Evolutionary conservation across 2,113 vertebrate genomes (phyloP), one percentile per base, ranked within the genome.

Genomic region (Procavia capensis): DNA sequence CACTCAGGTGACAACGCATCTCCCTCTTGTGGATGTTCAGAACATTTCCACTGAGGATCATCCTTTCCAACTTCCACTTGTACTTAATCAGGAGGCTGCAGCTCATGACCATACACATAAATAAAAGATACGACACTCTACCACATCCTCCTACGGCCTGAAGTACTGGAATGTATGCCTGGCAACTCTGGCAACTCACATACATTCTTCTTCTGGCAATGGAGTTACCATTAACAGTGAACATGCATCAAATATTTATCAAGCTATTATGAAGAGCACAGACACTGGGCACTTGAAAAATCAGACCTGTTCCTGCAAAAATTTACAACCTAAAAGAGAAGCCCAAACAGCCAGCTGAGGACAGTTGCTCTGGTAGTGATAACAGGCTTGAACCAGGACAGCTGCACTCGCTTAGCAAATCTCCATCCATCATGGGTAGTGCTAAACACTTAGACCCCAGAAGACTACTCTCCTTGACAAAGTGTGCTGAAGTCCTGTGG

Each of bases 21-120:
- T 79, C 97, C 96, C 97, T 96, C 96, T 96, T 76, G 95, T 97
- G 97, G 96, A 97, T 43, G 78, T 96, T 70, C 57, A 63, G 36
- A 47, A n/a, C 93, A 96, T 86, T 95, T 94, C 63, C 81, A 91
- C 43, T 22, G 17, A 75, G 84, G 34, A 79, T 66, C 63, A 34
- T 61, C 36, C 39, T 81, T 84, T 81, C 25, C 47, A 59, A 36
- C 6, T 50, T 41, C 22, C 0, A 50, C 3, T 16, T 54, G 39
- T 36, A 24, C 63, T 93, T 93, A n/a, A 88, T 74, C 39, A 36
- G 54, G 2, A 45, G n/a, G 5, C 13, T 75, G 29, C 25, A 63
- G 22, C 86, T 84, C 19, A 8, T 54, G 57, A 84, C 6, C 6
- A 2, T 17, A 80, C 43, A 43, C 81, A 86, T 83, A 78, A 88